Conservation (phyloP, 2,888 invertebrate genomes). For the Catonia carolina region DNA sequence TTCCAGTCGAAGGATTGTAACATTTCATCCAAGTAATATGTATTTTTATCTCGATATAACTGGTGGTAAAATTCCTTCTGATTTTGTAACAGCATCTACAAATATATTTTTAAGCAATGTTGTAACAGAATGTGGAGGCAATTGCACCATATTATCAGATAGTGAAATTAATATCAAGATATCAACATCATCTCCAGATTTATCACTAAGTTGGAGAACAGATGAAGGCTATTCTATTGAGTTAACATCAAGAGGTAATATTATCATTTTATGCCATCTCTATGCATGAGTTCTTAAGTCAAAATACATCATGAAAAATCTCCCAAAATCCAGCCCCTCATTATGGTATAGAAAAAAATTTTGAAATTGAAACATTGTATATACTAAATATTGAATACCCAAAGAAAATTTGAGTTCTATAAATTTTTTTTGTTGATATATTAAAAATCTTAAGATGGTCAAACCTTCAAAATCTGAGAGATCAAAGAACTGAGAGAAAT, state of each 20-base stretch:
- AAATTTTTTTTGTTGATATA: too few species aligned
- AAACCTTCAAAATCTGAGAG: too few species aligned
- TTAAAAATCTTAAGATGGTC: too few species aligned
- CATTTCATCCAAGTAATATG: slow-evolving; percentile 53
- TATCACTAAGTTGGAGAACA: slow-evolving; percentile 57
- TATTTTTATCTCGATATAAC: slow-evolving; percentile 51
- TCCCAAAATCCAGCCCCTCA: too few species aligned
- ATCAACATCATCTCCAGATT: slow-evolving; percentile 46
- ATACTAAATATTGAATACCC: too few species aligned
- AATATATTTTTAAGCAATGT: slow-evolving; percentile 52
- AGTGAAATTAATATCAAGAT: slow-evolving; percentile 54
- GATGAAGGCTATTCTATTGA: slow-evolving; percentile 61
- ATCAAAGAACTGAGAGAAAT: too few species aligned
- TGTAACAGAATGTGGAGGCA: slow-evolving; percentile 51
- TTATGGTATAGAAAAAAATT: too few species aligned
- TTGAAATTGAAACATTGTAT: too few species aligned
- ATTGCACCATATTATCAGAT: slow-evolving; percentile 46
- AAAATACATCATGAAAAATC: too few species aligned
- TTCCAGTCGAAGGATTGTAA: slow-evolving; percentile 42
- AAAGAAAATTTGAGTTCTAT: too few species aligned
- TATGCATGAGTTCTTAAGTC: too few species aligned
- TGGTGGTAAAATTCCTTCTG: slow-evolving; percentile 41
- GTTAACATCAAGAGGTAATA: slow-evolving; percentile 52
- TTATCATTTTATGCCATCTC: too few species aligned
- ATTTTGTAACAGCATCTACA: slow-evolving; percentile 51